Base-by-base conservation (phyloP, 2,797 vertebrate species). In the Gorsachius magnificus region DNA sequence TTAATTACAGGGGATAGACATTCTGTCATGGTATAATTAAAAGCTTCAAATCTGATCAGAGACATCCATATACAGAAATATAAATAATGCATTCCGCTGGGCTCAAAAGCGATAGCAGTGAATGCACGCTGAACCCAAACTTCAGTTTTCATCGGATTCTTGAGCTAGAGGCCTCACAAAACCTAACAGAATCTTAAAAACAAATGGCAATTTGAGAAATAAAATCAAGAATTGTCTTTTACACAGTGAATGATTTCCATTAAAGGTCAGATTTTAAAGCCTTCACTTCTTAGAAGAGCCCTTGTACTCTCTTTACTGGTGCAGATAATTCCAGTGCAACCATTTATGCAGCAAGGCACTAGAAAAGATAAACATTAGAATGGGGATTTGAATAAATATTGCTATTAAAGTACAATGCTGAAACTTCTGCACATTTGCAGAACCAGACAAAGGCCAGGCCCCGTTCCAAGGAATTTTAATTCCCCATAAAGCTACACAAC, bases 311-410 rank as follows among this genome's bases (percentile, higher is more conserved):
- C 72, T 88, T 87, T 57, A 53, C 51, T 61, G 43, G 26, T 29
- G 41, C 69, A 63, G 64, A 71, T 33, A 71, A 85, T 82, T 85
- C 74, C 83, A 83, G 17, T 71, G 75, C 81, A 56, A 64, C 66
- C 19, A 51, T 66, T 78, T 76, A 60, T 3, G n/a, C 77, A 95
- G 56, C 60, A 85, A 90, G 76, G 53, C 66, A 50, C 64, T 61
- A 68, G 51, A 36, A 74, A 89, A 94, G 75, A 92, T 92, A 95
- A 95, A 94, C 86, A 92, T 1, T 50, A 89, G 81, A 89, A 87
- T 71, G 41, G 36, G 16, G 68, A 94, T 87, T 95, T 74, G 72
- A 89, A 92, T 92, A 96, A 94, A 95, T 94, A 89, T 93, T 95
- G 75, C 82, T 93, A 12, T 87, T 94, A 87, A 95, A 93, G 83